These are phyloP conservation scores for Strigamia transsilvanica DNA, from an alignment of 2,888 invertebrate genomes.

Conservation along the genomic window DNA sequence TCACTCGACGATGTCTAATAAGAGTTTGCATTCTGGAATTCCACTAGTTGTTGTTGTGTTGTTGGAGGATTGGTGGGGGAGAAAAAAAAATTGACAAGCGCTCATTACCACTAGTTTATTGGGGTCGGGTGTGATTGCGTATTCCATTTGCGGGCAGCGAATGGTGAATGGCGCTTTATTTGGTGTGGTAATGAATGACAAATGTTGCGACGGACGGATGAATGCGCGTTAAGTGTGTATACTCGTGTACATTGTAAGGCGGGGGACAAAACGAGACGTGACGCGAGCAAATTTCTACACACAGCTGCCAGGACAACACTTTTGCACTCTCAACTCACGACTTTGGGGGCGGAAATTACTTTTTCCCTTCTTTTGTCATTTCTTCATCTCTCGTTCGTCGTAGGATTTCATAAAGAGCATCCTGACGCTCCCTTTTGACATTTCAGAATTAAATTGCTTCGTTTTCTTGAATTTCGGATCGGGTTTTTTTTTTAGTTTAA, in stretches of 20 bases:
- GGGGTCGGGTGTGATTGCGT: not conserved
- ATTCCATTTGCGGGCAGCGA: not conserved
- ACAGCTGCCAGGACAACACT: not conserved
- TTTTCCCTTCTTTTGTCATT: constrained; percentile 25
- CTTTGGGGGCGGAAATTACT: constrained; percentile 45
- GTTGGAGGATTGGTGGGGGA: not conserved
- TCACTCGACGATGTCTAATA: constrained; percentile 38
- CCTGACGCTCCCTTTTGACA: not conserved
- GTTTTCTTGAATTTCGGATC: not conserved
- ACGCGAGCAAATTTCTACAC: not conserved
- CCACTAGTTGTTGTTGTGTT: constrained; percentile 15
- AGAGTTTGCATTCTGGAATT: constrained; percentile 21
- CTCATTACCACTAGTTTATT: not conserved
- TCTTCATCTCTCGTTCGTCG: not conserved
- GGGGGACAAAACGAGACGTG: not conserved
- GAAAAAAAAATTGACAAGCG: not conserved
- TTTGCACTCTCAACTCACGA: constrained; percentile 31
- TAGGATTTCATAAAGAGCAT: constrained; percentile 7
- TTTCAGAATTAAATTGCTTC: constrained; percentile 29
- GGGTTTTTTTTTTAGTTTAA: too few species aligned
- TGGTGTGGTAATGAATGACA: constrained; percentile 14
- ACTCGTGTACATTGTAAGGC: not conserved
- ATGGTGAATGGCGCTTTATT: not conserved
- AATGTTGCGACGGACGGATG: not conserved
- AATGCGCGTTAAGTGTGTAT: not conserved